A percentile compares a stretch with the other conserved stretches of the same genome.
These are phyloP conservation scores for Sipha maydis DNA, from an alignment of 2,888 invertebrate species.

Conservation along the genomic window DNA sequence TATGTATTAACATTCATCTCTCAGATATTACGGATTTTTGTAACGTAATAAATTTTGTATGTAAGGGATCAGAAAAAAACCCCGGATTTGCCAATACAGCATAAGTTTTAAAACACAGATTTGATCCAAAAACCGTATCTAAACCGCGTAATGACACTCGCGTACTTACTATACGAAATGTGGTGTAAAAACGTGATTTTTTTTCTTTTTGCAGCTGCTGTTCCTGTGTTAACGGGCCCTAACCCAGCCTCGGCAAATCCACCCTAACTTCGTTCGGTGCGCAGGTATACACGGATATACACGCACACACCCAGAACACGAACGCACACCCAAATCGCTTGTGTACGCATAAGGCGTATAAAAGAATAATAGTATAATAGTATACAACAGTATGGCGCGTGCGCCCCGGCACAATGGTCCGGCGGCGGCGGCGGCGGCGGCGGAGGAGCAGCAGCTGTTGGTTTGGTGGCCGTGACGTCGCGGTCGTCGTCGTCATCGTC, in stretches of 20 bases:
- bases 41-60: too few species aligned
- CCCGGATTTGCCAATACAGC: too few species aligned
- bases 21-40: too few species aligned
- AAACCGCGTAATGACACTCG: neutral
- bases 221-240: slow-evolving; percentile 57
- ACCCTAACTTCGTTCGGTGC: slow-evolving; percentile 28
- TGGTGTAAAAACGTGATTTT: slow-evolving; percentile 1
- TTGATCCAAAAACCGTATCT: too few species aligned
- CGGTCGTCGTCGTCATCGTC: slow-evolving; percentile 14
- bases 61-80: too few species aligned
- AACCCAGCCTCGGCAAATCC: slow-evolving; percentile 50
- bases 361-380: slow-evolving; percentile 18
- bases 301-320: neutral
- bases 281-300: neutral
- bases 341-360: neutral
- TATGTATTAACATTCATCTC: too few species aligned
- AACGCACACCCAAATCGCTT: neutral
- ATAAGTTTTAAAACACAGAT: neutral
- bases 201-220: slow-evolving; percentile 52
- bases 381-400: slow-evolving; percentile 50
- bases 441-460: slow-evolving; percentile 44
- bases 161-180: neutral
- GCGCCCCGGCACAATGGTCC: slow-evolving; percentile 55
- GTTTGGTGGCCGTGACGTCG: slow-evolving; percentile 48
- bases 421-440: neutral